Percentiles rank a stretch among this genome's conserved stretches.
These are phyloP conservation scores for Anorthoa munda DNA, from an alignment of 2,888 invertebrate genomes.

Conservation along the genomic window DNA sequence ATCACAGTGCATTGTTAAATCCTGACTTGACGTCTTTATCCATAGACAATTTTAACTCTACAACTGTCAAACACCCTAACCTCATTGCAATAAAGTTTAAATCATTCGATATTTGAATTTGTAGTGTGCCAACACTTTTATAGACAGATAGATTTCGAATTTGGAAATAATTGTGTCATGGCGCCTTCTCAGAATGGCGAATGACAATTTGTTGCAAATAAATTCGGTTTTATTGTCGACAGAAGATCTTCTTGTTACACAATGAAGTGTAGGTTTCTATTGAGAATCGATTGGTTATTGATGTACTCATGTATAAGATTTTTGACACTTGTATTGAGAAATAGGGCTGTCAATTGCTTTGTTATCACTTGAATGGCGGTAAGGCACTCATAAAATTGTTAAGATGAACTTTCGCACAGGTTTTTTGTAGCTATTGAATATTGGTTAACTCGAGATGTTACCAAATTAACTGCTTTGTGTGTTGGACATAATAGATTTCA, in stretches of 20 bases:
- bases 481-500: background rate
- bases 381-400: constrained; percentile 22
- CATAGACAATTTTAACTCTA: constrained; percentile 71
- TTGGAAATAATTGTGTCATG: constrained; percentile 78
- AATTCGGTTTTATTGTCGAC: constrained; percentile 72
- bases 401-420: constrained; percentile 19
- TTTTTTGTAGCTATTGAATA: constrained; percentile 27
- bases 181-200: constrained; percentile 83
- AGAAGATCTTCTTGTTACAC: constrained; percentile 50
- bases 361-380: constrained; percentile 40
- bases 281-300: constrained; percentile 61
- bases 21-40: constrained; percentile 87
- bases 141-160: constrained; percentile 75
- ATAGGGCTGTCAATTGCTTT: constrained; percentile 49
- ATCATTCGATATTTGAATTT: background rate
- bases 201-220: constrained; percentile 86
- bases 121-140: constrained; percentile 35
- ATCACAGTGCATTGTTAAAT: constrained; percentile 86
- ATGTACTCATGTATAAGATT: constrained; percentile 50
- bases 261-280: constrained; percentile 61
- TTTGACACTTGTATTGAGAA: constrained; percentile 50
- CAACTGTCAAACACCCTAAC: constrained; percentile 41
- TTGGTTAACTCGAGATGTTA: background rate
- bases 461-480: background rate
- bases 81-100: constrained; percentile 41